These are phyloP conservation scores for Saccopteryx leptura DNA, from an alignment of 2,113 vertebrate species.

Conservation along the genomic window DNA sequence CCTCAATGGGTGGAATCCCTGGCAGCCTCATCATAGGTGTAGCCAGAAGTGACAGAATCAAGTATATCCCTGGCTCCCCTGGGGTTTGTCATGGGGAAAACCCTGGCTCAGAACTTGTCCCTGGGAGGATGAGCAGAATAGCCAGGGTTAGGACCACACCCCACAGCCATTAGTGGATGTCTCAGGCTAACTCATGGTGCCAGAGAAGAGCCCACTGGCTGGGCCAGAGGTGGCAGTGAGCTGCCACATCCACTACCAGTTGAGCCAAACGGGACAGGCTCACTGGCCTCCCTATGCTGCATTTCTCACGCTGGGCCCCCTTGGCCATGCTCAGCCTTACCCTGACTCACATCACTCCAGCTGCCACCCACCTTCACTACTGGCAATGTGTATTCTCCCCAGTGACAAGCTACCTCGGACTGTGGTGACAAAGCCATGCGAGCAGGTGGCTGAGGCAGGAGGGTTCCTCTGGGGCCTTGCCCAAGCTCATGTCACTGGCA, in stretches of 20 bases:
- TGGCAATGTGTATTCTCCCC: fast-evolving
- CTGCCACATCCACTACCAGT: too few species aligned
- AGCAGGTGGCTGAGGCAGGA: not conserved
- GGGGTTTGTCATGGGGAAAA: not conserved
- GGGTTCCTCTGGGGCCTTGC: not conserved
- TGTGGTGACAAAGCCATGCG: not conserved
- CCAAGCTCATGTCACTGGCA: not conserved
- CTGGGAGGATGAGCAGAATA: not conserved
- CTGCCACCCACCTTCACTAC: fast-evolving
- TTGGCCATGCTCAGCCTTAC: fast-evolving
- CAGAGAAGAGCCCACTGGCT: not conserved
- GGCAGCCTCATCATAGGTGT: not conserved
- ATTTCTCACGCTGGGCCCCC: not conserved
- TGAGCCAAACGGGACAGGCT: not conserved
- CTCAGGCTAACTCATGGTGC: not conserved
- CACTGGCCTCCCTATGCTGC: fast-evolving
- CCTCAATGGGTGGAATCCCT: fast-evolving
- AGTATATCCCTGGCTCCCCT: not conserved
- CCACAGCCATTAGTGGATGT: fast-evolving
- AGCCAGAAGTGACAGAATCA: not conserved
- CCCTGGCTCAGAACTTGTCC: fast-evolving
- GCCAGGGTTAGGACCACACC: too few species aligned
- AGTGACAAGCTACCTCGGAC: fast-evolving
- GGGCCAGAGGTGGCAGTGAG: not conserved
- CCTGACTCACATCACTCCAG: not conserved